A percentile compares a stretch with the other conserved stretches of the same genome.
phyloP scores from a whole-genome alignment of 2,888 invertebrate genomes.

The Catocala nupta region DNA sequence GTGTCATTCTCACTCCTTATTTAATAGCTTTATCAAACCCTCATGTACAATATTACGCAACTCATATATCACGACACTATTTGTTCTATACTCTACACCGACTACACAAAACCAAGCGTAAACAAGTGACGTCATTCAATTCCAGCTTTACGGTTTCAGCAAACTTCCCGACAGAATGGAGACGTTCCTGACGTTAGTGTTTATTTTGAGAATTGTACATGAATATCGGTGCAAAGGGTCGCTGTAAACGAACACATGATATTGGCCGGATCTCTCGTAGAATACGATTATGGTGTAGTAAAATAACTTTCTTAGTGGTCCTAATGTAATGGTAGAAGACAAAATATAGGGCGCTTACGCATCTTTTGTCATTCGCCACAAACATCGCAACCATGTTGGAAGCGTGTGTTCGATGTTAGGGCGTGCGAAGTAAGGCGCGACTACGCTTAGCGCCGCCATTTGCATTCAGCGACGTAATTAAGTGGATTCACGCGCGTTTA shows the following conservation, averaged over 20 bases:
- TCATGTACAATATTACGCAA: too few species aligned
- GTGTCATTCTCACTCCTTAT: too few species aligned
- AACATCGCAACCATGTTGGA: too few species aligned
- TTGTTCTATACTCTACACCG: not conserved
- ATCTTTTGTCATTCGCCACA: too few species aligned
- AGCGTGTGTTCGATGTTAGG: too few species aligned
- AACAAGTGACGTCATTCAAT: constrained; percentile 39
- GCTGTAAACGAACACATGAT: constrained; percentile 36
- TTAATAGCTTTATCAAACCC: too few species aligned
- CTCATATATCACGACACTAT: too few species aligned
- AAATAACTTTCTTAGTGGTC: not conserved
- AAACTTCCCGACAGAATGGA: constrained; percentile 11
- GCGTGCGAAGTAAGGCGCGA: not conserved
- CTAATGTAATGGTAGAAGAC: too few species aligned
- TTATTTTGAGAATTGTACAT: constrained; percentile 10
- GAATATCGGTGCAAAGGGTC: constrained; percentile 13
- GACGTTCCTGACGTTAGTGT: constrained; percentile 9
- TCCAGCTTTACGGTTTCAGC: constrained; percentile 21
- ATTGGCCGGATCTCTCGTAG: constrained; percentile 28
- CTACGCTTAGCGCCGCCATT: constrained; percentile 24
- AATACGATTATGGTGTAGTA: constrained; percentile 4
- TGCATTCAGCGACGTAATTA: constrained; percentile 38
- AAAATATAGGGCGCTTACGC: too few species aligned
- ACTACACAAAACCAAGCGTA: constrained; percentile 13
- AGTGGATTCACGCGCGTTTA: constrained; percentile 40